Conservation (phyloP, 2,113 vertebrate genomes). For the Psammodynastes pulverulentus region DNA sequence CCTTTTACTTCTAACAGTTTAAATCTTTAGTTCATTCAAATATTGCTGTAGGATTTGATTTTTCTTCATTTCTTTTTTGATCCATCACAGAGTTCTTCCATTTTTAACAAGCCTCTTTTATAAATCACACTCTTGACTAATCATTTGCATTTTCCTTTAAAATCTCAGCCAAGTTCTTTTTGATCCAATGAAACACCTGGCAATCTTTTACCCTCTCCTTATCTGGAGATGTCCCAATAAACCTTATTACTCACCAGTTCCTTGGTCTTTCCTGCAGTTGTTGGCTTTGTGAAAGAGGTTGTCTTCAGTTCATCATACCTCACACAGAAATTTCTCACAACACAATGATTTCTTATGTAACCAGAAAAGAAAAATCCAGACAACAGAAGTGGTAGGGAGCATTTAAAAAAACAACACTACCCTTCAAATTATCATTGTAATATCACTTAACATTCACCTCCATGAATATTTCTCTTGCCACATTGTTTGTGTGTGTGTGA, state of each 20-base stretch:
- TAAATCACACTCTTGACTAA: neutral
- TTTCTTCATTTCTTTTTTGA: neutral
- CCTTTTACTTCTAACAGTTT: neutral
- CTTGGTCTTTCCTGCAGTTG: neutral
- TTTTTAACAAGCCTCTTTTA: neutral
- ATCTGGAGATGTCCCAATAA: neutral
- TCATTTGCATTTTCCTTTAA: neutral
- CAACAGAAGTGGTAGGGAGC: neutral
- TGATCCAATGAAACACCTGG: neutral
- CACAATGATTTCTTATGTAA: neutral
- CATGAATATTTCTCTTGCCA: neutral
- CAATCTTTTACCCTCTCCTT: neutral
- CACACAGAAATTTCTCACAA: neutral
- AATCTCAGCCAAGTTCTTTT: neutral
- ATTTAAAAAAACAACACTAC: neutral
- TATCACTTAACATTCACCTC: neutral
- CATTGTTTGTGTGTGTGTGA: neutral
- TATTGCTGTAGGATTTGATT: neutral
- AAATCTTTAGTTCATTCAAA: neutral
- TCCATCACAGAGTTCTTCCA: neutral
- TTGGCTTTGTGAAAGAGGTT: neutral
- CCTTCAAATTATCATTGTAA: neutral
- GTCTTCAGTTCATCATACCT: neutral
- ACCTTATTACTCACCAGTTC: neutral
- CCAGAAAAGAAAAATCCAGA: neutral